These are phyloP conservation scores for Caerostris extrusa DNA, from an alignment of 1,140 invertebrate species.

Conservation along the genomic window DNA sequence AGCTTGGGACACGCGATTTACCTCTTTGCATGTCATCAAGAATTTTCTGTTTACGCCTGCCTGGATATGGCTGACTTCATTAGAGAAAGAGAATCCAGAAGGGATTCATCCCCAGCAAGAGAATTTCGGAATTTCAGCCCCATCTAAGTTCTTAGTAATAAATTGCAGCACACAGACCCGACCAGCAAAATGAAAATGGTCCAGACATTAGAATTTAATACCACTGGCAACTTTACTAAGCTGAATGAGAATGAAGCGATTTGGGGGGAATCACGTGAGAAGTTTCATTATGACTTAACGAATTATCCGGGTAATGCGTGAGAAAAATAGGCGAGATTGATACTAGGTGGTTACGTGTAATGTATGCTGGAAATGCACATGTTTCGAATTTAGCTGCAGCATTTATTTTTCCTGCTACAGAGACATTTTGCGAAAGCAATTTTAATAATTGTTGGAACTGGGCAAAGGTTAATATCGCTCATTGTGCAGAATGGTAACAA, in stretches of 20 bases:
- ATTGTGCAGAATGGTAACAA: no score
- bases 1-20: constrained; percentile 56
- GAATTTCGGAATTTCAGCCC: constrained; percentile 24
- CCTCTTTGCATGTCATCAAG: constrained; percentile 68
- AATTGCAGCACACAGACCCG: background rate
- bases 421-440: no score
- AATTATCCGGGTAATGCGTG: background rate
- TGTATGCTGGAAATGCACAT: background rate
- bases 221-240: background rate
- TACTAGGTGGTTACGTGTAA: background rate
- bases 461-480: no score
- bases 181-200: constrained; percentile 9
- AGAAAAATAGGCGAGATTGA: background rate
- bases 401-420: background rate
- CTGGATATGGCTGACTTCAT: constrained; percentile 47
- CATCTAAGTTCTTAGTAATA: background rate
- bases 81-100: constrained; percentile 20
- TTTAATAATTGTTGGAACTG: no score
- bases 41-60: constrained; percentile 62
- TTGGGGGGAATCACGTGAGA: background rate
- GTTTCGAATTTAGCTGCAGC: background rate
- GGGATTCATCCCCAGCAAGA: background rate
- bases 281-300: constrained; percentile 24
- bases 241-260: background rate
- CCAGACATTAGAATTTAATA: constrained; percentile 52